Evolutionary conservation across 1,140 invertebrate genomes (phyloP).

Genomic region (Anastrepha obliqua): DNA sequence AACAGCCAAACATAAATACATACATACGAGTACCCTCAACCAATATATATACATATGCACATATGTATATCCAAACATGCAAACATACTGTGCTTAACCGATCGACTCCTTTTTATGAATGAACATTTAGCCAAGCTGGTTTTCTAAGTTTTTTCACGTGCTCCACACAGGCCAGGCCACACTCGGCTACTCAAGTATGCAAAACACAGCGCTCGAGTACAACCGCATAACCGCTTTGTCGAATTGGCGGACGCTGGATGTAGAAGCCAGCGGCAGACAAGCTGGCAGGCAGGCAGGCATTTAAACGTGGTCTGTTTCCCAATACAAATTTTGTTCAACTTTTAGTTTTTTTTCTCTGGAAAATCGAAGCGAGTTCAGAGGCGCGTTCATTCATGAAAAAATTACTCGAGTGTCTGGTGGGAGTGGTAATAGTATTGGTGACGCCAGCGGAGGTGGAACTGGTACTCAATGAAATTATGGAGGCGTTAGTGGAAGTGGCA

Average conservation of each 20-base stretch:
- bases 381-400: slow-evolving; percentile 51
- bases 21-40: background rate
- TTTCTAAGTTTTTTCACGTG: slow-evolving; percentile 48
- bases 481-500: slow-evolving; percentile 33
- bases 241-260: slow-evolving; percentile 13
- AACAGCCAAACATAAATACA: background rate
- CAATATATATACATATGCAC: background rate
- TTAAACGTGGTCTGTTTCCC: background rate
- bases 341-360: background rate
- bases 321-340: background rate
- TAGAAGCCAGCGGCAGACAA: background rate
- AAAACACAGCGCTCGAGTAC: slow-evolving; percentile 7
- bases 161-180: background rate
- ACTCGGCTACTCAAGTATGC: slow-evolving; percentile 9
- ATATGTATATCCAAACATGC: background rate
- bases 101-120: slow-evolving; percentile 49
- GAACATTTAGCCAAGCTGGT: slow-evolving; percentile 17
- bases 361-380: slow-evolving; percentile 13
- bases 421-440: slow-evolving; percentile 24
- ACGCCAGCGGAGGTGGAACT: slow-evolving; percentile 19
- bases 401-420: slow-evolving; percentile 21
- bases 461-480: slow-evolving; percentile 35
- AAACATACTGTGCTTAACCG: background rate
- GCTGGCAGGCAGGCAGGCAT: background rate
- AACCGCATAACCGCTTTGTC: slow-evolving; percentile 12